Base-by-base conservation (phyloP, 1,140 invertebrate genomes). In the Ganaspis sp. region DNA sequence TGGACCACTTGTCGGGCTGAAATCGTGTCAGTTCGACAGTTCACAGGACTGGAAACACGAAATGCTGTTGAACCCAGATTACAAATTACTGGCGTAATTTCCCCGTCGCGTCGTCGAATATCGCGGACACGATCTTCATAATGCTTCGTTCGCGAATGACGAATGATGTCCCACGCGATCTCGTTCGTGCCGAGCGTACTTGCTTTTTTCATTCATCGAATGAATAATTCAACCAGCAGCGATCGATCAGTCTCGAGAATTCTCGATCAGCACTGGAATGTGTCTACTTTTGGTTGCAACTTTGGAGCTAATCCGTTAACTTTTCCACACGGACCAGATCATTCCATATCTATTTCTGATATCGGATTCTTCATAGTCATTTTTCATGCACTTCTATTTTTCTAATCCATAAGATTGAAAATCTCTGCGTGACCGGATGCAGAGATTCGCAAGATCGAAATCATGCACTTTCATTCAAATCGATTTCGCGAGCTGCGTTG, bases 381-480 rank as follows among this genome's bases (percentile, higher is more conserved):
- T 23, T 72, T 54, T 11, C 8, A 40, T 40, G 1, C 23, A 37
- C 58, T 69, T 53, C 40, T 69, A 74, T 76, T 75, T 74, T 53
- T 76, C 74, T 53, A 12, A 45, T 49, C 53, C 8, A 26, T 23
- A 73, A 74, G 69, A 17, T 79, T 45, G 74, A n/a, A n/a, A 72
- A 45, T 70, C 34, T 72, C 81, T 81, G 87, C 87, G 87, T 86
- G 87, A 87, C 86, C 85, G 86, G 83, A 86, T 78, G 81, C 70
- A 71, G 29, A 74, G 73, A 79, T 81, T 78, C 72, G 74, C 77
- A 71, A 81, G 85, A 80, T 84, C 82, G 78, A 53, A 78, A 74
- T 74, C 64, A 49, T 42, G 21, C 23, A 29, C 26, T 34, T 64
- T 64, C 58, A 29, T 64, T 64, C 58, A 29, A 29, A 64, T 64